phyloP scores from a whole-genome alignment of 37 sponge, comb jelly and placozoan species.

The Theonella swinhoei region DNA sequence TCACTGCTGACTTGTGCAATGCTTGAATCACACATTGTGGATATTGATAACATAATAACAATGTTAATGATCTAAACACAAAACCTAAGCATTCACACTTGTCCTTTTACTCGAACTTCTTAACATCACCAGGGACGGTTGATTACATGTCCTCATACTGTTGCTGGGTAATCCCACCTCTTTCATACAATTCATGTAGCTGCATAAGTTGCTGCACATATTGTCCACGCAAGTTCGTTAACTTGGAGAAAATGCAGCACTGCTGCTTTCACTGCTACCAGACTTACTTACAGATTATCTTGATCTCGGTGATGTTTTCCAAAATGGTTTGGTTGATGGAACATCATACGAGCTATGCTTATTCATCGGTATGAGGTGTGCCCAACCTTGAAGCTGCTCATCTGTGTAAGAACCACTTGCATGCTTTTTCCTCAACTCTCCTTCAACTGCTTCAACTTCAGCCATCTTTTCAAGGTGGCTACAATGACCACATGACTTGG shows the following conservation, averaged over 20 bases:
- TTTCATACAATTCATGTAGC: neutral
- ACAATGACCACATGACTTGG: neutral
- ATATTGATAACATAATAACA: neutral
- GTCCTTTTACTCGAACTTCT: neutral
- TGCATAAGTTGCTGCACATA: constrained; percentile 5
- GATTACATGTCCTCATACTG: constrained; percentile 1
- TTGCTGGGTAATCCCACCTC: neutral
- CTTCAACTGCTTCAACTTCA: constrained; percentile 9
- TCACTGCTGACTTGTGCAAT: neutral
- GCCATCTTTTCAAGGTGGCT: constrained; percentile 25
- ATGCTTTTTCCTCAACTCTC: neutral
- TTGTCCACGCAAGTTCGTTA: constrained; percentile 15
- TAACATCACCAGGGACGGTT: neutral
- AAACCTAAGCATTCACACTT: neutral
- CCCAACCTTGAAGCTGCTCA: constrained; percentile 13
- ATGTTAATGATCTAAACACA: neutral
- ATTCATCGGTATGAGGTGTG: constrained; percentile 11
- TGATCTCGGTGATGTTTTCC: neutral
- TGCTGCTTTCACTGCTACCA: neutral
- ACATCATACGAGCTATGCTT: constrained; percentile 14
- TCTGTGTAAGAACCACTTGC: neutral
- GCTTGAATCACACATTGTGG: neutral
- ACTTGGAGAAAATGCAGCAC: neutral
- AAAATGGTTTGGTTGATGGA: constrained; percentile 14
- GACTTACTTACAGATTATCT: neutral